These are phyloP conservation scores for Lasioglossum oenotherae DNA, from an alignment of 2,888 invertebrate species.

Conservation along the genomic window DNA sequence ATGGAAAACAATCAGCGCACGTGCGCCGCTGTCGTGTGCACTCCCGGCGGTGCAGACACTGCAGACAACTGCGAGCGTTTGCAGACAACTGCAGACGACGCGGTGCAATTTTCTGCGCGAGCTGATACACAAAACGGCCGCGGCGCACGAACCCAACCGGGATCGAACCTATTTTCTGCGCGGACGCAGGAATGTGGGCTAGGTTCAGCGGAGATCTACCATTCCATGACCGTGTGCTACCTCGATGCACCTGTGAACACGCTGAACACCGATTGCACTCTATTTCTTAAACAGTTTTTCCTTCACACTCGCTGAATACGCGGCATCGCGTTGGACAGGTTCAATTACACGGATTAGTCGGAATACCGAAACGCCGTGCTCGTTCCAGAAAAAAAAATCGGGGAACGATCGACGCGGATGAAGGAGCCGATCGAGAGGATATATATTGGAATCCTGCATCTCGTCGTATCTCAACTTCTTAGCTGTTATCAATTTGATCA, in stretches of 20 bases:
- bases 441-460: background rate
- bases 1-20: constrained; percentile 52
- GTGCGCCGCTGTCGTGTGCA: background rate
- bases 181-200: constrained; percentile 2
- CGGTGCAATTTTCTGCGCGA: constrained; percentile 8
- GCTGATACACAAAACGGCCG: background rate
- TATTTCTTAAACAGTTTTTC: background rate
- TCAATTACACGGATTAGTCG: background rate
- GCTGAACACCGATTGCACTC: constrained; percentile 1
- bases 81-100: background rate
- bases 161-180: background rate
- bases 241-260: constrained; percentile 9
- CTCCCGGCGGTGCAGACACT: background rate
- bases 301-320: background rate
- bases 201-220: background rate
- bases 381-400: background rate
- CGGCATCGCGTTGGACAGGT: background rate
- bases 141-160: background rate
- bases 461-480: background rate
- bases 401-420: background rate
- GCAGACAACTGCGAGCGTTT: background rate
- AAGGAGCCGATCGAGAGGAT: background rate
- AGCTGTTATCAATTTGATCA: background rate
- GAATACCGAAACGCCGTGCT: background rate
- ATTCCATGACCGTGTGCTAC: background rate